Evolutionary conservation across 2,888 invertebrate species (phyloP).

Genomic region (Oscheius myriophilus): DNA sequence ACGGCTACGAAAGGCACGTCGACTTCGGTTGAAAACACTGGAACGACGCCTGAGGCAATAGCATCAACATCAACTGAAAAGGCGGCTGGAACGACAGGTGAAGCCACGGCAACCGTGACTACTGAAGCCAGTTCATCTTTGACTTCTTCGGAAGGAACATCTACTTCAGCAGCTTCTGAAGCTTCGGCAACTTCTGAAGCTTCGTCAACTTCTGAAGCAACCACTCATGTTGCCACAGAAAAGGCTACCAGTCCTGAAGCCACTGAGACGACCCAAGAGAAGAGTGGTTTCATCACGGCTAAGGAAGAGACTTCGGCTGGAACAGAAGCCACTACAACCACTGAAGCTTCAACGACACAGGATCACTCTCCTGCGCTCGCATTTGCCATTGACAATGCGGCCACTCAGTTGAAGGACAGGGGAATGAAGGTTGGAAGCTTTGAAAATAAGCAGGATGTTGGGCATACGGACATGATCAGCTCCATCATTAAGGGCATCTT

Average conservation of each 20-base stretch:
- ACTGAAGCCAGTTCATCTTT: background rate
- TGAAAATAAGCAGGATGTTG: background rate
- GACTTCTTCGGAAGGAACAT: background rate
- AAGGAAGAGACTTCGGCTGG: background rate
- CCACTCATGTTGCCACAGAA: background rate
- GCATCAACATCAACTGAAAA: constrained; percentile 1
- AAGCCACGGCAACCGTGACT: constrained; percentile 2
- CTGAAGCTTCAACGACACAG: constrained; percentile 2
- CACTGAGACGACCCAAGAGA: background rate
- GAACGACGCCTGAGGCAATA: background rate
- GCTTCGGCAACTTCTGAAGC: constrained; percentile 2
- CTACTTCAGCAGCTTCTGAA: background rate
- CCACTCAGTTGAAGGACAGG: constrained; percentile 13
- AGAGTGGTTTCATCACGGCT: background rate
- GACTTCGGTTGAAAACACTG: background rate
- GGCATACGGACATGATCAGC: constrained; percentile 36
- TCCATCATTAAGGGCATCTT: constrained; percentile 45
- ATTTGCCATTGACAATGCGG: constrained; percentile 29
- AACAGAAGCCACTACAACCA: background rate
- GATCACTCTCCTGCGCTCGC: constrained; percentile 19
- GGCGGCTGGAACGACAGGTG: background rate
- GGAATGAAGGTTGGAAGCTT: constrained; percentile 6
- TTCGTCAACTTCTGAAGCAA: background rate
- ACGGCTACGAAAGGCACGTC: background rate
- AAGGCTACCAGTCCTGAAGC: constrained; percentile 1